Evolutionary conservation across 2,113 vertebrate genomes (phyloP), one percentile per base, ranked within the genome.

Genomic region (Megaceryle torquata): DNA sequence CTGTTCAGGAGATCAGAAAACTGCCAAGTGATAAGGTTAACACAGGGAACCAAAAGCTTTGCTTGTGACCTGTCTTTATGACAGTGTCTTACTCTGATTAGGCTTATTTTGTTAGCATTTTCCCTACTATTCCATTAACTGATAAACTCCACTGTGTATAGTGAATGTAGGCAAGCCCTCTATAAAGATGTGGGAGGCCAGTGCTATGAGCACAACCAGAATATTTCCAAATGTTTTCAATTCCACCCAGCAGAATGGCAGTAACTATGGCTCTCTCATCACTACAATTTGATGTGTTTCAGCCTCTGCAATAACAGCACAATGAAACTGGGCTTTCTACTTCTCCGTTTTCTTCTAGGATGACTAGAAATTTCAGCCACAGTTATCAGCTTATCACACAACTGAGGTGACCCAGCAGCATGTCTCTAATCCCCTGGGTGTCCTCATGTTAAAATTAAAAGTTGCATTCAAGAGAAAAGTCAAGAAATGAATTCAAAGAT

Each of bases 401-500:
- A 64, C 71, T 88, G 88, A 98, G 84, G 87, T 96, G 94, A 97
- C 79, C 85, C 63, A 69, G 71, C 43, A 93, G 67, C 70, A 39
- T 3, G 56, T 77, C 48, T 79, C 88, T 75, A 90, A 96, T 95
- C 75, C 60, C 53, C 67, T 28, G 57, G 57, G 48, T 90, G 59
- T 37, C 74, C 39, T 90, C 82, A 79, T 25, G 95, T 96, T 89
- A 94, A 75, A 50, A 88, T 44, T 93, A 86, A 87, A 95, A 91
- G 33, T 41, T 69, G 75, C 60, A 78, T 76, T 89, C 50, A 84
- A 96, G 96, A 97, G 93, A 96, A 95, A 95, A 97, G 91, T 77
- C 72, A 96, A 96, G 91, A 96, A 97, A 97, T 91, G 93, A 96
- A 98, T 95, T 96, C 59, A 95, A 97, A 97, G 63, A 92, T 86